Evolutionary conservation across 2,113 vertebrate species (phyloP), one percentile per base, ranked within the genome.

Genomic region (Ursus arctos): DNA sequence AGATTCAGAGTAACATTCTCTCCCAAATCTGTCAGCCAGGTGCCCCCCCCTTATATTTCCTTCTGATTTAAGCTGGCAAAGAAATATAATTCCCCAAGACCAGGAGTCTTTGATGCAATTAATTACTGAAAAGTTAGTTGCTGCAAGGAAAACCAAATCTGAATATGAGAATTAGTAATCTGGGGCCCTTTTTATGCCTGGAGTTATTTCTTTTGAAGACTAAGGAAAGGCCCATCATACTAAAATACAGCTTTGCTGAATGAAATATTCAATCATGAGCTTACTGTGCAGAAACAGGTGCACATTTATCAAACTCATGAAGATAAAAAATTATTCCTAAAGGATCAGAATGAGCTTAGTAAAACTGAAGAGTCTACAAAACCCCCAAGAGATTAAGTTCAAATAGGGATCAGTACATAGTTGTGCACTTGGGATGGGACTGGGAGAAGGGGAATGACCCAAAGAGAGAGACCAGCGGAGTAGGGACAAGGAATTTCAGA

Each of bases 1-100:
- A 76, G 13, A 31, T 43, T 28, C 43, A 76, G 72, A 49, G 72
- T 16, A 8, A 43, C 72, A 49, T 76, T 3, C 7, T 76, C 15
- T 49, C 3, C 43, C 2, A 4, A 76, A 24, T 67, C 31, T 15
- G 43, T 26, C 74, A 76, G 24, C 24, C 26, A 76, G 43, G 26
- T 76, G 43, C 13, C 24, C 36, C 36, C 21, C 18, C 6, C 2
- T 86, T 85, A 1, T 43, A 71, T 47, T 94, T 91, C 53, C 36
- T 94, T 89, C 57, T 65, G 59, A 90, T 57, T 91, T 83, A 94
- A 96, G 26, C 14, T 81, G 16, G n/a, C 72, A 96, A 93, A 93
- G 47, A 84, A 95, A 79, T 2, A 11, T 10, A 94, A 47, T 85
- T 77, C 40, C 79, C 77, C 43, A 82, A 67, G 51, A 7, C 21